These are phyloP conservation scores for Narcine bancroftii DNA, from an alignment of 2,113 vertebrate species.

Conservation along the genomic window DNA sequence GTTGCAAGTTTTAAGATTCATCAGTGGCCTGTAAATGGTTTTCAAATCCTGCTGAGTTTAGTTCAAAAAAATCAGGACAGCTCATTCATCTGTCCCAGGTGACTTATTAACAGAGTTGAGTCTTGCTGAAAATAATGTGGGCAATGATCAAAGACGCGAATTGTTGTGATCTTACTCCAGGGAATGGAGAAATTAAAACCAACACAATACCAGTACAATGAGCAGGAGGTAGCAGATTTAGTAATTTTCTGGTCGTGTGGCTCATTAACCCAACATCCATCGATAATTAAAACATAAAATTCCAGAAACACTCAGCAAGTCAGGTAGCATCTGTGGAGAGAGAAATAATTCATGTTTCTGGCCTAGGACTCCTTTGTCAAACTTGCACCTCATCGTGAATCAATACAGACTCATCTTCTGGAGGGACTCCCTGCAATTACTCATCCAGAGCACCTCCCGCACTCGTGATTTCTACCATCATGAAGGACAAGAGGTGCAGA, in stretches of 20 bases:
- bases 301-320: too few species aligned
- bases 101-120: neutral
- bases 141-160: neutral
- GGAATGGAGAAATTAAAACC: neutral
- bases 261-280: neutral
- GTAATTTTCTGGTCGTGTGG: neutral
- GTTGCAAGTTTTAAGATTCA: neutral
- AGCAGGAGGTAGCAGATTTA: neutral
- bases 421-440: too few species aligned
- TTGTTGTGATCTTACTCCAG: neutral
- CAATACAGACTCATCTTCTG: neutral
- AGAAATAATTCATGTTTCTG: too few species aligned
- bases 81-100: neutral
- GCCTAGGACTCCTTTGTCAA: too few species aligned
- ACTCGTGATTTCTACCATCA: too few species aligned
- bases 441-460: too few species aligned
- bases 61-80: neutral
- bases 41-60: conserved; percentile 5
- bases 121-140: neutral
- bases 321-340: too few species aligned
- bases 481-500: too few species aligned
- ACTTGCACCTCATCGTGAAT: neutral
- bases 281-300: too few species aligned
- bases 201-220: neutral
- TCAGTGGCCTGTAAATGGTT: neutral